A percentile compares a stretch with the other conserved stretches of the same genome.
phyloP scores from a whole-genome alignment of 2,797 vertebrate genomes.

The Etheostoma perlongum region DNA sequence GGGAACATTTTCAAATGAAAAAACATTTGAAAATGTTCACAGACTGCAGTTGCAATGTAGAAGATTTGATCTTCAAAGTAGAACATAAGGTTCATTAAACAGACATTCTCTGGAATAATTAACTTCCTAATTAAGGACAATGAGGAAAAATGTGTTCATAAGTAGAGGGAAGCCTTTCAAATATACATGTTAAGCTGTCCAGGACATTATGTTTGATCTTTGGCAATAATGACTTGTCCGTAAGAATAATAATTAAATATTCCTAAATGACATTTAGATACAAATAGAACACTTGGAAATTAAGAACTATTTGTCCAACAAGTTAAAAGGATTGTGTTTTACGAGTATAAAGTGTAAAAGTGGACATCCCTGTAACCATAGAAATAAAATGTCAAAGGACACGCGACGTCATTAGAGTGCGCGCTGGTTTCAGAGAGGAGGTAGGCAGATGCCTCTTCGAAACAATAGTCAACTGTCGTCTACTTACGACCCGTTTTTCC shows the following conservation, averaged over 20 bases:
- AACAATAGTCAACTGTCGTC: slow-evolving; percentile 49
- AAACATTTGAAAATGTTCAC: too few species aligned
- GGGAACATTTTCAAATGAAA: too few species aligned
- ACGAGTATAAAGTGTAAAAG: too few species aligned
- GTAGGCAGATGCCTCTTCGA: slow-evolving; percentile 69
- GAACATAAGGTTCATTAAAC: neutral
- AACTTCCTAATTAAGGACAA: neutral
- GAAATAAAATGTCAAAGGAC: too few species aligned
- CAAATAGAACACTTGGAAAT: neutral
- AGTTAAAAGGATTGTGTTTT: too few species aligned
- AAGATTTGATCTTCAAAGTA: neutral
- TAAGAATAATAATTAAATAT: neutral
- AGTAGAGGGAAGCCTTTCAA: neutral
- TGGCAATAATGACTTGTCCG: too few species aligned
- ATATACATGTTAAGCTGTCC: neutral
- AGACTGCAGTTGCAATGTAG: neutral
- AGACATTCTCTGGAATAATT: neutral
- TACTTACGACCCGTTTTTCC: slow-evolving; percentile 39
- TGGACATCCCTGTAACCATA: neutral
- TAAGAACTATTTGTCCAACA: neutral
- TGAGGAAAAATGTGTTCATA: neutral
- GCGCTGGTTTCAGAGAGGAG: slow-evolving; percentile 56
- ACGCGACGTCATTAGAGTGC: slow-evolving; percentile 66
- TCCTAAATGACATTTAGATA: neutral
- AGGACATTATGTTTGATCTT: neutral